Base-by-base conservation (phyloP, 2,888 invertebrate genomes). In the Allophyes oxyacanthae region DNA sequence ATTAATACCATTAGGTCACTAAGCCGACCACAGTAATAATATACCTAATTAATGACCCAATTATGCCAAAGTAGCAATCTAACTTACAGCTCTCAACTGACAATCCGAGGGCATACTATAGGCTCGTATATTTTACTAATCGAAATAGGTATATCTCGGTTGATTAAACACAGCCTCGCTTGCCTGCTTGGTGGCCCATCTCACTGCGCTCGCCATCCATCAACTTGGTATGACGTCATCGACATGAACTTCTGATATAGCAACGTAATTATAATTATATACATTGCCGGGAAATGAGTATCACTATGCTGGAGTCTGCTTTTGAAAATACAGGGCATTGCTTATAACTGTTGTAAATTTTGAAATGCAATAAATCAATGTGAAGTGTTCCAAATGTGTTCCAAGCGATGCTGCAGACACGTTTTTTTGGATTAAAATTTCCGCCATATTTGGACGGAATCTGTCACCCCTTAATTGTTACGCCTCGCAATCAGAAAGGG, bases 211-310 rank as follows among this genome's bases (percentile, higher is more conserved):
- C 33, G 37, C 30, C 41, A 68, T 36, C 32, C 14, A 32, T 25
- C 14, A 20, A 44, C 37, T 45, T 36, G 14, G 7, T 56, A 14
- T 63, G 64, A 69, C 69, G 44, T 62, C 64, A 64, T 41, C 30
- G 51, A 25, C 53, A 33, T 13, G 34, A 30, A 43, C 37, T 14
- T 25, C 15, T 14, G 13, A 13, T 11, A 25, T 25, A 20, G 2
- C 20, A 20, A 20, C 4, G 20, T 3, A 20, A 4, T 20, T 20
- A 20, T 3, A 20, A 4, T 20, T 20, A 20, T 20, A 4, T 25
- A n/a, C 6, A 40, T n/a, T 40, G 7, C 6, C n/a, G 40, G 25
- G 11, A 26, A 2, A 36, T 14, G 10, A 5, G 1, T 3, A 32
- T 10, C 2, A n/a, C 32, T n/a, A 4, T n/a, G n/a, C 2, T 20